These are phyloP conservation scores for Adrianichthys oophorus DNA, from an alignment of 2,797 vertebrate species.

Conservation along the genomic window DNA sequence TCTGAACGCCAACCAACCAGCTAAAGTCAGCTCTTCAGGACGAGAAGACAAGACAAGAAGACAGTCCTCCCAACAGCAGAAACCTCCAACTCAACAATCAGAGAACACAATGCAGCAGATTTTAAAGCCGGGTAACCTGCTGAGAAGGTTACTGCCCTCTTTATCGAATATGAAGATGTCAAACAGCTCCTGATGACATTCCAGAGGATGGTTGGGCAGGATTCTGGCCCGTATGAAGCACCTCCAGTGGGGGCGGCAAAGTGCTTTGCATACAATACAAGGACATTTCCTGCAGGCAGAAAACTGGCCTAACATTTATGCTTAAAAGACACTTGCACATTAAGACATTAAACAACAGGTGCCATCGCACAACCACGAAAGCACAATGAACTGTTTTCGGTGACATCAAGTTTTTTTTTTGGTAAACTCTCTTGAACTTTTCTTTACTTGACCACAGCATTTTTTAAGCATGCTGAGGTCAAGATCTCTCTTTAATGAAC, in stretches of 20 bases:
- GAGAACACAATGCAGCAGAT: constrained; percentile 56
- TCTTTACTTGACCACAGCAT: too few relatives aligned
- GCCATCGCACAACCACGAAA: too few relatives aligned
- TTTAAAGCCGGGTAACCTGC: constrained; percentile 65
- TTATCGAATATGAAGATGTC: constrained; percentile 34
- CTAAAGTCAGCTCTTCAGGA: constrained; percentile 28
- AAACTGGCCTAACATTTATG: constrained; percentile 23
- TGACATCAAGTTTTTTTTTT: too few relatives aligned
- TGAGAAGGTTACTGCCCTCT: constrained; percentile 66
- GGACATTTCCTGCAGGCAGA: constrained; percentile 12
- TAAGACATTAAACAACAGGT: too few relatives aligned
- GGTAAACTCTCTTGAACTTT: too few relatives aligned
- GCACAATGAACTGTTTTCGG: too few relatives aligned
- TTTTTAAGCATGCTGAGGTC: too few relatives aligned
- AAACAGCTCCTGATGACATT: constrained; percentile 27
- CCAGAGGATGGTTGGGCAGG: neutral
- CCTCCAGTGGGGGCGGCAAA: neutral
- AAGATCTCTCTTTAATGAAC: too few relatives aligned
- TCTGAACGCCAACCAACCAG: constrained; percentile 5
- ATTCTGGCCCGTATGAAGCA: neutral
- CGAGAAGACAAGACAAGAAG: constrained; percentile 3
- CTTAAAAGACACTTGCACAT: neutral
- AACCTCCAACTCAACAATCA: constrained; percentile 32
- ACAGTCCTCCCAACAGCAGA: constrained; percentile 18
- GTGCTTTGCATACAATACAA: neutral